Evolutionary conservation across 2,888 invertebrate species (phyloP), one percentile per base, ranked within the genome.

Genomic region (Epinotia brunnichana): DNA sequence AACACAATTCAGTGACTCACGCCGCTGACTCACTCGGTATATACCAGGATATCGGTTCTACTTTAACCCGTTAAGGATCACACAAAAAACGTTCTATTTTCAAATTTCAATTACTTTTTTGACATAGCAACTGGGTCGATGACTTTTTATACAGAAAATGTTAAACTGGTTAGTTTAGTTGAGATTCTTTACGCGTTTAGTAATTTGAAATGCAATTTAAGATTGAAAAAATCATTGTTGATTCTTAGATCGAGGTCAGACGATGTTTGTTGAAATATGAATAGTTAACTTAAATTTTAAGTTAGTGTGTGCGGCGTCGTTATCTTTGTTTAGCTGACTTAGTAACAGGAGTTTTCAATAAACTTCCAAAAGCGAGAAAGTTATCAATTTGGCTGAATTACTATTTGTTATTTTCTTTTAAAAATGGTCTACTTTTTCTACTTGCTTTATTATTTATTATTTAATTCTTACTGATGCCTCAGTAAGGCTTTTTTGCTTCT

Each of bases 21-120:
- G 48, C n/a, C 35, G 24, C 21, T 68, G 67, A 72, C 67, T 72
- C 67, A 72, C 10, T 24, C 19, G 39, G 9, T 17, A n/a, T n/a
- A n/a, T n/a, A 35, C 56, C 62, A 56, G 67, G 48, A 72, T 68
- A 62, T 67, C 56, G 72, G 53, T 71, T 17, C 41, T 15, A 56
- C 44, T 53, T 56, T 44, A 19, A 44, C 71, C 60, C 60, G 67
- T 72, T 72, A 68, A 48, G 53, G 67, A 67, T 19, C 9, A 17
- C 41, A 56, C 35, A 64, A 66, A 66, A 66, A 66, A 41, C 21
- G 39, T 56, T 66, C 66, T 66, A 66, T 56, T 66, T 64, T 56
- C 11, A 19, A 39, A 17, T 29, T 39, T 41, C 15, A 41, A 41
- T 39, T 11, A 5, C 39, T 64, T 41, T 15, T 19, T 64, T 53